Evolutionary conservation across 1,140 invertebrate species (phyloP).

Genomic region (Triops longicaudatus): DNA sequence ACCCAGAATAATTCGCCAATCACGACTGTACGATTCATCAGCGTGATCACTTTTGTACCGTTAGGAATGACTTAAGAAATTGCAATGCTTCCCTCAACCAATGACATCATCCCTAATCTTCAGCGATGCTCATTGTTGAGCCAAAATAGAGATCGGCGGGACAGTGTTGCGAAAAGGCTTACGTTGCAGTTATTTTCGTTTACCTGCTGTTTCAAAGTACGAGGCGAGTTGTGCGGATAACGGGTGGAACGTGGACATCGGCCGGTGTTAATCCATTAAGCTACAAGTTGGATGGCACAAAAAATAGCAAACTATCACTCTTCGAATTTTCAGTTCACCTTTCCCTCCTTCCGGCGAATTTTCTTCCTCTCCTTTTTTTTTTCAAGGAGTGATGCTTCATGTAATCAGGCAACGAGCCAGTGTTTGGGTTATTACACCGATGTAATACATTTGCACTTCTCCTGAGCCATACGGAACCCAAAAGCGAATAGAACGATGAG

Average conservation of each 20-base stretch:
- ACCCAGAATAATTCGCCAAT: neutral
- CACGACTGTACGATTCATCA: conserved; percentile 5
- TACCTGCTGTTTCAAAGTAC: neutral
- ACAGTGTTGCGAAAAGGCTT: neutral
- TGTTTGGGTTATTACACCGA: no score
- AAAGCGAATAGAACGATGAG: no score
- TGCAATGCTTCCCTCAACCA: neutral
- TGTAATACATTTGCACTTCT: no score
- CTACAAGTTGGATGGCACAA: neutral
- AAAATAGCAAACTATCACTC: neutral
- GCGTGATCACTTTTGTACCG: neutral
- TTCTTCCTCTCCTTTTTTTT: neutral
- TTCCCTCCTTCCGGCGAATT: neutral
- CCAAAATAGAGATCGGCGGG: neutral
- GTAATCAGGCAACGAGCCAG: no score
- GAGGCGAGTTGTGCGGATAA: neutral
- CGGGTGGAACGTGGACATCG: neutral
- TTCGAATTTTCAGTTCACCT: neutral
- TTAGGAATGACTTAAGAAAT: neutral
- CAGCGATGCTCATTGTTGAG: neutral
- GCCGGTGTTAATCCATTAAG: neutral
- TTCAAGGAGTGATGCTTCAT: no score
- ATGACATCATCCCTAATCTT: conserved; percentile 3
- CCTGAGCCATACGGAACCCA: no score
- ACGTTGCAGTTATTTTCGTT: neutral